Percentiles rank a stretch among this genome's conserved stretches.
These are phyloP conservation scores for Adela reaumurella DNA, from an alignment of 2,888 invertebrate genomes.

Conservation along the genomic window DNA sequence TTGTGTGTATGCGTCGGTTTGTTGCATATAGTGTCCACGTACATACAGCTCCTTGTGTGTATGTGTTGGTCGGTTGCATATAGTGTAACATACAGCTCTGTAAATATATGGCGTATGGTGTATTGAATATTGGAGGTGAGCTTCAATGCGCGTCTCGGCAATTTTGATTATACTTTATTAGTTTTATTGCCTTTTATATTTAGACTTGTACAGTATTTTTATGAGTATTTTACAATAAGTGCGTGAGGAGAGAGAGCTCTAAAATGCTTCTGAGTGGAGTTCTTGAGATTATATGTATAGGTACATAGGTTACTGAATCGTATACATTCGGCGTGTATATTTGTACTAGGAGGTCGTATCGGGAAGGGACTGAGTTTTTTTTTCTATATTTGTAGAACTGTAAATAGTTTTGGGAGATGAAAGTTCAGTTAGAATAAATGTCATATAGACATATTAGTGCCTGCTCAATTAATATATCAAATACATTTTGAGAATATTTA, in stretches of 20 bases:
- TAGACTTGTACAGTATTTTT: conserved; percentile 55
- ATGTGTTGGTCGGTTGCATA: conserved; percentile 50
- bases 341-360: conserved; percentile 3
- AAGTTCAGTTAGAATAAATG: conserved; percentile 39
- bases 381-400: conserved; percentile 8
- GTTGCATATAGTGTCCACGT: too few relatives aligned
- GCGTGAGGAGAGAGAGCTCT: conserved; percentile 8
- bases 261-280: conserved; percentile 8
- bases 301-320: background rate
- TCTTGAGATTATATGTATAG: conserved; percentile 46
- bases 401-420: conserved; percentile 11
- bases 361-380: conserved; percentile 9
- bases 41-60: too few relatives aligned
- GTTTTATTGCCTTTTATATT: conserved; percentile 46
- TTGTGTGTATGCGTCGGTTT: too few relatives aligned
- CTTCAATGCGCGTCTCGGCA: conserved; percentile 36
- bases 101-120: conserved; percentile 51
- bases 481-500: background rate
- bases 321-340: too few relatives aligned
- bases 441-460: conserved; percentile 36
- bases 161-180: conserved; percentile 37
- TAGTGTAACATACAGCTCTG: conserved; percentile 40
- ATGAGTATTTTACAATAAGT: conserved; percentile 43
- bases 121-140: conserved; percentile 26
- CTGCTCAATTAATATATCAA: conserved; percentile 39